Conservation (phyloP, 1,140 invertebrate genomes). For the Cyphomyrmex costatus region DNA sequence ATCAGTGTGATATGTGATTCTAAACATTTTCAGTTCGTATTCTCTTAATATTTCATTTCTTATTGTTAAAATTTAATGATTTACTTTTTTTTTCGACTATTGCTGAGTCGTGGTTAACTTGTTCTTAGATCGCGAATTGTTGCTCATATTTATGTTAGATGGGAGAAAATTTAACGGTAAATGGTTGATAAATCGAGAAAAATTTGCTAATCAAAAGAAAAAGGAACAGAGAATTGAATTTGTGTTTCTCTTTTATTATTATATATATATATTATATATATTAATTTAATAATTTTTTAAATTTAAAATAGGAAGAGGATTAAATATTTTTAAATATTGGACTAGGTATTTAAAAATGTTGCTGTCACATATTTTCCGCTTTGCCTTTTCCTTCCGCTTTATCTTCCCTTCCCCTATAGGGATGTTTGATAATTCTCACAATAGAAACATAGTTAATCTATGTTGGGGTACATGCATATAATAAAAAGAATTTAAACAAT, state of each 20-base stretch:
- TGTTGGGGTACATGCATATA: not conserved
- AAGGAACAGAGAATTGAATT: not conserved
- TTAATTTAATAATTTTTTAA: slow-evolving; percentile 21
- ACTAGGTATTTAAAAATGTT: too few species aligned
- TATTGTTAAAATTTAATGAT: not conserved
- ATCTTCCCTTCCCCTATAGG: too few species aligned
- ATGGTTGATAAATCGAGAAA: not conserved
- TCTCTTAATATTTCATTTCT: not conserved
- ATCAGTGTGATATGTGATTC: not conserved
- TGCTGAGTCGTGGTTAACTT: slow-evolving; percentile 76
- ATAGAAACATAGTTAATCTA: not conserved
- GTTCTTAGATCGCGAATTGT: slow-evolving; percentile 68
- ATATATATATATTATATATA: too few species aligned
- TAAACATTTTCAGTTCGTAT: slow-evolving; percentile 7
- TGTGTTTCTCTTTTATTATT: not conserved
- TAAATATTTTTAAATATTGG: too few species aligned
- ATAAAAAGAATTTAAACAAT: not conserved
- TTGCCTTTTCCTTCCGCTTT: too few species aligned
- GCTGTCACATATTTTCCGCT: too few species aligned
- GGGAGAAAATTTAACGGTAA: not conserved
- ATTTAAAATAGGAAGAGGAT: not conserved
- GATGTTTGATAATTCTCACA: not conserved
- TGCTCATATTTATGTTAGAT: slow-evolving; percentile 10
- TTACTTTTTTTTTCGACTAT: slow-evolving; percentile 48
- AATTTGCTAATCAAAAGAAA: not conserved